Conservation (phyloP, 2,797 vertebrate genomes). For the Hyperoplus immaculatus region DNA sequence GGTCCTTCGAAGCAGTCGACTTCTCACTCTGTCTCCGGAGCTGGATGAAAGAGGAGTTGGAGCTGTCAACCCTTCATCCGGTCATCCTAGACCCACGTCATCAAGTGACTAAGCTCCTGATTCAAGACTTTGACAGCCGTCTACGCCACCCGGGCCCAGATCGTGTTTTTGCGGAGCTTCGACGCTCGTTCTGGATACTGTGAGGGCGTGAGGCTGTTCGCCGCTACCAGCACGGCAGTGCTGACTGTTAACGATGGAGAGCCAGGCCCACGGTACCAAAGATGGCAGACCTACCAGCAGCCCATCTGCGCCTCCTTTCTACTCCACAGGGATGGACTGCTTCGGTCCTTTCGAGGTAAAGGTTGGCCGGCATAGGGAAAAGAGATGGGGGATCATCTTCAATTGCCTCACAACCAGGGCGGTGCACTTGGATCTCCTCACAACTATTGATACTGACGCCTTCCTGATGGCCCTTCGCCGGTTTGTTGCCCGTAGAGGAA, state of each 20-base stretch:
- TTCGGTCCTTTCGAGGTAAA: neutral
- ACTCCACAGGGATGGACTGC: constrained; percentile 4
- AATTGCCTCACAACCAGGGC: constrained; percentile 5
- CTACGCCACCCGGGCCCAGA: neutral
- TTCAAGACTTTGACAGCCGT: too few relatives aligned
- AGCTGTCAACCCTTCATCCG: too few relatives aligned
- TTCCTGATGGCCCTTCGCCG: neutral
- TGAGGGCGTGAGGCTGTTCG: neutral
- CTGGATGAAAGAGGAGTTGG: too few relatives aligned
- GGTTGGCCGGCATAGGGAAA: neutral
- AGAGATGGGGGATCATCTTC: constrained; percentile 11
- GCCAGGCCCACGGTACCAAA: neutral
- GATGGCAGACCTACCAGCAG: neutral
- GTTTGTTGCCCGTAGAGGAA: neutral
- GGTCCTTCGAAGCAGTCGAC: too few relatives aligned
- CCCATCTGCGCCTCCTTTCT: neutral
- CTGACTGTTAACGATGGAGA: neutral
- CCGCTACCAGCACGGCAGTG: neutral
- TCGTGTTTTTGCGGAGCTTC: neutral
- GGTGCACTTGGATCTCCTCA: neutral
- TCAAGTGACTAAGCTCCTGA: too few relatives aligned
- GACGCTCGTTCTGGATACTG: neutral
- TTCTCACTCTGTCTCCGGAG: too few relatives aligned
- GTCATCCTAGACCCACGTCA: too few relatives aligned
- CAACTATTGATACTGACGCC: neutral